Evolutionary conservation across 2,113 vertebrate genomes (phyloP), one percentile per base, ranked within the genome.

Genomic region (Myocastor coypus): DNA sequence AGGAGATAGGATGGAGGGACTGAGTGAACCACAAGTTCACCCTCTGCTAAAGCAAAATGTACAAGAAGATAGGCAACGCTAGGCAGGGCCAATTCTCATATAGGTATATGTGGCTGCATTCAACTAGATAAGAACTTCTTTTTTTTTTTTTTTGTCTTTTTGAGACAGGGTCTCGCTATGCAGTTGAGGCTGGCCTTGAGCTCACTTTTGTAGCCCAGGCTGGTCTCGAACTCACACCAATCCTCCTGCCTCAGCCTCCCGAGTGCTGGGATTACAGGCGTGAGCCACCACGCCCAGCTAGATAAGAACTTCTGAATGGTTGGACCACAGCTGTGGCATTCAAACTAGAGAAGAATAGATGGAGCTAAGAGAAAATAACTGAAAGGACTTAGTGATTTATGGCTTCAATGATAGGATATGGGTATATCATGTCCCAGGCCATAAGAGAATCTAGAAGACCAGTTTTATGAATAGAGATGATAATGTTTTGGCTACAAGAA

Each of bases 391-490:
- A 6, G 40, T 85, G 55, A 82, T 37, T 37, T 80, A n/a, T 11
- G 34, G 63, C 40, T 80, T 84, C 16, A 34, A 83, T 68, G 59
- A 77, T 17, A 37, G 24, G n/a, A 24, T 83, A 77, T 82, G 52
- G 26, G 19, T 34, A 59, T 7, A 83, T 32, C 37, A 78, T 17
- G 30, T 69, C 69, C 46, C 40, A 63, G 30, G 42, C 34, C 34
- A 34, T 69, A 24, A 42, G 68, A 42, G 52, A 92, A 80, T 30
- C 59, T 5, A 80, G 40, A 78, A 26, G 24, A 80, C 5, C 20
- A 71, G 40, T 61, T 84, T 71, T 78, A 57, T 80, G 63, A 57
- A 78, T 24, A n/a, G 46, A 95, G 46, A 57, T 95, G n/a, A 46
- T 71, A 40, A 50, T 71, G n/a, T 55, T 55, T 42, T 61, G 40